Evolutionary conservation across 2,797 vertebrate species (phyloP).

Genomic region (Hippopotamyrus pictus): DNA sequence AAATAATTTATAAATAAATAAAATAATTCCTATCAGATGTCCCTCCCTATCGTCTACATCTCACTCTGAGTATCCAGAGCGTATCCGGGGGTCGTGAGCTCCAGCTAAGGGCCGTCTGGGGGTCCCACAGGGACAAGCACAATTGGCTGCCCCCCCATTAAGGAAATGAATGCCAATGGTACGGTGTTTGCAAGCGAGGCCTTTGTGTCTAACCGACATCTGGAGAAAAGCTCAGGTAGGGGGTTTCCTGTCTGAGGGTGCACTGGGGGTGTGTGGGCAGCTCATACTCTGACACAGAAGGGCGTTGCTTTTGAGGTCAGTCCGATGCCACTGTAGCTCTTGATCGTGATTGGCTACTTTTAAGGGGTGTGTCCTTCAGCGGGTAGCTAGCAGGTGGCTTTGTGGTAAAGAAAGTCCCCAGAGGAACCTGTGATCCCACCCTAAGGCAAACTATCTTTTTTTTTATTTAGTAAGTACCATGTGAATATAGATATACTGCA

Average conservation of each 20-base stretch:
- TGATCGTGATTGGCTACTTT: not conserved
- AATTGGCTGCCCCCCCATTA: not conserved
- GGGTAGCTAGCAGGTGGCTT: not conserved
- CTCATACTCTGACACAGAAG: not conserved
- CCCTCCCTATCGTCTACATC: not conserved
- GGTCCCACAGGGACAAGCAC: not conserved
- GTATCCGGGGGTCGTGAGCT: not conserved
- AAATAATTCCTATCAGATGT: not conserved
- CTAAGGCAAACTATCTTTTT: not conserved
- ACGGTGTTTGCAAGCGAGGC: not conserved
- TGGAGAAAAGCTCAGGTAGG: conserved; percentile 4
- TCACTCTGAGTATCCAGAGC: not conserved
- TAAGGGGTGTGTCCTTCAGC: not conserved
- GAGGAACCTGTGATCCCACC: not conserved
- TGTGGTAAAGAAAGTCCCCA: conserved; percentile 5
- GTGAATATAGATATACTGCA: not conserved
- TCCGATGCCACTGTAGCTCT: not conserved
- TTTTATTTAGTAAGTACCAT: not conserved
- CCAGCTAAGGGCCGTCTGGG: not conserved
- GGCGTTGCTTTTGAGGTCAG: not conserved
- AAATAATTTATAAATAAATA: no score
- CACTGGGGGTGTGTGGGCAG: not conserved
- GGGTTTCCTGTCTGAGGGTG: not conserved
- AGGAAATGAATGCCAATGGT: not conserved
- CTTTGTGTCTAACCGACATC: not conserved